Percentiles rank a stretch among this genome's conserved stretches.
Evolutionary conservation across 2,113 vertebrate species (phyloP).

Genomic region (Oreochromis tanganicae): DNA sequence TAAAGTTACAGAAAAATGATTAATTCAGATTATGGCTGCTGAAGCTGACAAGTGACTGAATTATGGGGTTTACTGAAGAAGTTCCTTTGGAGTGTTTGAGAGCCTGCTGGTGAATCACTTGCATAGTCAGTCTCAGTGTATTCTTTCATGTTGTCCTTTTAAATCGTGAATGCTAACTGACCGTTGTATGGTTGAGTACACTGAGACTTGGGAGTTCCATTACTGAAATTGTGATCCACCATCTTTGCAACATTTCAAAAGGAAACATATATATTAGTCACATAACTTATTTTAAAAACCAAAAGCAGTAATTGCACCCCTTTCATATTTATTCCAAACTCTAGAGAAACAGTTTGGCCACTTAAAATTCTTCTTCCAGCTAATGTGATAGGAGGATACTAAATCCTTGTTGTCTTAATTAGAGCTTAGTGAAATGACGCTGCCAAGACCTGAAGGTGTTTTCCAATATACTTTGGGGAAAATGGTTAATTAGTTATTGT

Average conservation of each 20-base stretch:
- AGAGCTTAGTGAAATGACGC: conserved; percentile 21
- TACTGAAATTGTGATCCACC: background rate
- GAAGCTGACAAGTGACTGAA: background rate
- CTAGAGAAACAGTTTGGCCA: background rate
- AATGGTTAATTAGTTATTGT: conserved; percentile 20
- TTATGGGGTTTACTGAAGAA: background rate
- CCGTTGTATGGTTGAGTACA: background rate
- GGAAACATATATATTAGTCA: background rate
- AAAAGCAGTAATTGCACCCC: background rate
- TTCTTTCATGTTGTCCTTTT: background rate
- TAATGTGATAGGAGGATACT: background rate
- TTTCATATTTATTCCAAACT: background rate
- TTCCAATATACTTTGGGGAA: background rate
- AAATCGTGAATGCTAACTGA: background rate
- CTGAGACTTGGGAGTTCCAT: background rate
- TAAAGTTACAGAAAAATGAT: background rate
- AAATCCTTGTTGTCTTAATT: conserved; percentile 45
- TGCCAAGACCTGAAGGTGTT: background rate
- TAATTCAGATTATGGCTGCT: background rate
- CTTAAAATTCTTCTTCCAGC: background rate
- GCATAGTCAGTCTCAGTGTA: background rate
- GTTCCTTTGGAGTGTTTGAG: background rate
- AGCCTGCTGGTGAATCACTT: background rate
- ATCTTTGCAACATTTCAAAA: background rate
- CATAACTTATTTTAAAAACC: background rate